Conservation (phyloP, 2,797 vertebrate species). For the Smutsia gigantea region DNA sequence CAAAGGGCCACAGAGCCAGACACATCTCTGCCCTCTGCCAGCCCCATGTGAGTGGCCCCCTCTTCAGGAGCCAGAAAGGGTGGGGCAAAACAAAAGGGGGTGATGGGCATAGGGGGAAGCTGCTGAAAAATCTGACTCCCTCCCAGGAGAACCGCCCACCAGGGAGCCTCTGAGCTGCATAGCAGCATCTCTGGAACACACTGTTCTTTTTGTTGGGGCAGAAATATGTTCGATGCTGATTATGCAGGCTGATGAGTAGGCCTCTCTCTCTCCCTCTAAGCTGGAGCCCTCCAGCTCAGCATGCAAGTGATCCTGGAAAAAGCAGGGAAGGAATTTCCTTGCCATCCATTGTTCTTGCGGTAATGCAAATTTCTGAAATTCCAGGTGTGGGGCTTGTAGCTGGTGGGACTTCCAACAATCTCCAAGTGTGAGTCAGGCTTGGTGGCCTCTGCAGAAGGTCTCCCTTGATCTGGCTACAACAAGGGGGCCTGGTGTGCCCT, state of each 20-base stretch:
- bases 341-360: background rate
- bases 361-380: background rate
- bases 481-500: fast-evolving
- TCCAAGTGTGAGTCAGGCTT: background rate
- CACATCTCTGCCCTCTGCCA: background rate
- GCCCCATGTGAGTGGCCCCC: background rate
- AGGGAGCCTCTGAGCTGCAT: background rate
- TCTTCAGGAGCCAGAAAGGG: background rate
- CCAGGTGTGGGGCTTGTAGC: background rate
- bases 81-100: background rate
- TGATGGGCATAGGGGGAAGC: background rate
- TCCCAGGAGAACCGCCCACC: conserved; percentile 56
- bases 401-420: background rate
- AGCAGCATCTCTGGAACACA: conserved; percentile 55
- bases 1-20: background rate
- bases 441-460: background rate
- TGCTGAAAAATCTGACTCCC: background rate
- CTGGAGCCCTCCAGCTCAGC: conserved; percentile 53
- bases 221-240: conserved; percentile 56
- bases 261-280: background rate
- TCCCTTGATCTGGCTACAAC: background rate
- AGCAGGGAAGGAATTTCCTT: background rate
- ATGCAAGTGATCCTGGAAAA: background rate
- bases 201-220: conserved; percentile 72
- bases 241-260: conserved; percentile 57